These are phyloP conservation scores for Trachurus trachurus DNA, from an alignment of 2,797 vertebrate genomes.

Conservation along the genomic window DNA sequence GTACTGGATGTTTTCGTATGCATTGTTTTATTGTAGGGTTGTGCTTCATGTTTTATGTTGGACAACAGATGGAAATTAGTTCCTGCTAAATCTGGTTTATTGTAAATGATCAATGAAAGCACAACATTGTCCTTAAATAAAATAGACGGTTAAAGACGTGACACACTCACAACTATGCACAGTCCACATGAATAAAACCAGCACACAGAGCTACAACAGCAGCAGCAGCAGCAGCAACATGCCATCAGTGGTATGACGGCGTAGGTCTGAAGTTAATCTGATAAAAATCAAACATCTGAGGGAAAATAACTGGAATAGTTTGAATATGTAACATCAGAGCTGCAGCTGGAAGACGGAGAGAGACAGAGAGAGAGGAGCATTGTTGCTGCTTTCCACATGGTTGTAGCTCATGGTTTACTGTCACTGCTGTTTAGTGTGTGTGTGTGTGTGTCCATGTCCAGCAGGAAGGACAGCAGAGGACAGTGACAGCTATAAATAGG, in stretches of 20 bases:
- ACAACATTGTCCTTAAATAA: no score
- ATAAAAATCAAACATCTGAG: constrained; percentile 36
- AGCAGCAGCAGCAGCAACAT: neutral
- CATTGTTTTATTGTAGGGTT: no score
- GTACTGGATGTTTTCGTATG: no score
- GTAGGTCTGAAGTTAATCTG: constrained; percentile 36
- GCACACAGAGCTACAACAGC: neutral
- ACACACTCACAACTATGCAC: no score
- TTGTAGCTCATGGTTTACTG: neutral
- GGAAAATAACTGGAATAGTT: constrained; percentile 43
- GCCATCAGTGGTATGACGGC: neutral
- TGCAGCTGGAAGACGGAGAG: neutral
- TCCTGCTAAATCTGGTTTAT: no score
- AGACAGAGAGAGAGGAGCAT: neutral
- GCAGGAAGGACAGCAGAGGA: constrained; percentile 62
- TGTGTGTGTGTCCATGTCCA: constrained; percentile 15
- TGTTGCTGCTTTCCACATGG: constrained; percentile 2
- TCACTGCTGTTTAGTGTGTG: constrained; percentile 3
- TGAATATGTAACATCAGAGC: constrained; percentile 29
- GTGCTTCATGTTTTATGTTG: no score
- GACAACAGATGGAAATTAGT: no score
- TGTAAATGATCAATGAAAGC: no score
- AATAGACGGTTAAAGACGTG: no score
- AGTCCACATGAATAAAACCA: neutral
- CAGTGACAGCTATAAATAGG: constrained; percentile 68